Percentiles rank a stretch among this genome's conserved stretches.
Evolutionary conservation across 2,888 invertebrate genomes (phyloP).

Genomic region (Podotricha telesiphe): DNA sequence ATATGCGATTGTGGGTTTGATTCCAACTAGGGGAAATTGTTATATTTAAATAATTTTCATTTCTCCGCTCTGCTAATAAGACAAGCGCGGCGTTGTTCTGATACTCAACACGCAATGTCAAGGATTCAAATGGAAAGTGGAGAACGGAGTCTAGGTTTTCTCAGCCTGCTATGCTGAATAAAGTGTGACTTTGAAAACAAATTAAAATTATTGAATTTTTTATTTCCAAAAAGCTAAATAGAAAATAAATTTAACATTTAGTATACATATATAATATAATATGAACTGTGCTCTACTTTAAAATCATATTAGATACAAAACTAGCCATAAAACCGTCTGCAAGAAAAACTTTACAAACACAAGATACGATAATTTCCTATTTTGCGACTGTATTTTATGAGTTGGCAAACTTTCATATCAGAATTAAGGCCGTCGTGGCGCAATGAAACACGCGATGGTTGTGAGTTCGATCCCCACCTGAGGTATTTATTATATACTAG

Average conservation of each 20-base stretch:
- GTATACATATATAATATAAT: not conserved
- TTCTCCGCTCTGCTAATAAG: too few species aligned
- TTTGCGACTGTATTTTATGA: conserved; percentile 18
- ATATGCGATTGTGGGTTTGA: too few species aligned
- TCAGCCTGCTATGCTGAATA: too few species aligned
- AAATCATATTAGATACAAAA: conserved; percentile 13
- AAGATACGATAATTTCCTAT: conserved; percentile 22
- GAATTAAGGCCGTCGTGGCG: not conserved
- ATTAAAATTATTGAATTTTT: not conserved
- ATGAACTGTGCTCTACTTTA: not conserved
- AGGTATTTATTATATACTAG: too few species aligned
- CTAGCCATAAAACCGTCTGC: conserved; percentile 7
- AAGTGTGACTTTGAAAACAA: too few species aligned
- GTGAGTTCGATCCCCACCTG: too few species aligned
- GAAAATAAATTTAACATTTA: not conserved
- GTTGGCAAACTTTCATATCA: conserved; percentile 10
- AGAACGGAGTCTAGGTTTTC: too few species aligned
- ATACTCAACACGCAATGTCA: too few species aligned
- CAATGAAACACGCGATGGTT: not conserved
- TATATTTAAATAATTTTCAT: too few species aligned
- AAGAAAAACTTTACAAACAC: conserved; percentile 12
- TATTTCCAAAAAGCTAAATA: not conserved
- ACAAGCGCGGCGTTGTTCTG: too few species aligned
- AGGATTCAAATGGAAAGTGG: too few species aligned
- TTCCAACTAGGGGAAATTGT: too few species aligned